Base-by-base conservation (phyloP, 2,888 invertebrate species). In the Baronia brevicornis region DNA sequence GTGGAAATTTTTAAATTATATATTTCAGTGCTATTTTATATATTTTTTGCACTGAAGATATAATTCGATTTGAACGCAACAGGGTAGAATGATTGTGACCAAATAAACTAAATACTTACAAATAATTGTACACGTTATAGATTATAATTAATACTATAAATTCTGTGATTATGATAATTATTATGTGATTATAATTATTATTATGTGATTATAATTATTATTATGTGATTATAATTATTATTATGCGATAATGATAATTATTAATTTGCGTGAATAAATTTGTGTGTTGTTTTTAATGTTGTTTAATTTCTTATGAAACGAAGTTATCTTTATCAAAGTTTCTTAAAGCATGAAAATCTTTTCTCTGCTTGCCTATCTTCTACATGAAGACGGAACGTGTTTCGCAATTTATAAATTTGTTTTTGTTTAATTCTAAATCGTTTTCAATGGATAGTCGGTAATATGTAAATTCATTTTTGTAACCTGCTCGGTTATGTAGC, bases 281-380 rank as follows among this genome's bases (percentile, higher is more conserved):
- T 49, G 48, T 53, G 55, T 59, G 48, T 56, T 67, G 55, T 68
- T 67, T 60, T 60, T 39, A 39, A 45, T 33, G 6, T 35, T 39
- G 43, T 56, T 60, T 57, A 29, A 48, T 57, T 59, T 44, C 31
- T 11, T 18, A n/a, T n/a, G n/a, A n/a, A n/a, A n/a, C n/a, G n/a
- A n/a, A n/a, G n/a, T n/a, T n/a, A n/a, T n/a, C n/a, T n/a, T n/a
- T n/a, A n/a, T n/a, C n/a, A n/a, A n/a, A n/a, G n/a, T n/a, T n/a
- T n/a, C n/a, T n/a, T n/a, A n/a, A n/a, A n/a, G n/a, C n/a, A n/a
- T n/a, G n/a, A n/a, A n/a, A n/a, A n/a, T n/a, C n/a, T n/a, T n/a
- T n/a, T n/a, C n/a, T n/a, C n/a, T n/a, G n/a, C n/a, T n/a, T n/a
- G n/a, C n/a, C n/a, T n/a, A n/a, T n/a, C n/a, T n/a, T n/a, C n/a